Conservation (phyloP, 2,113 vertebrate species). For the Meles meles region DNA sequence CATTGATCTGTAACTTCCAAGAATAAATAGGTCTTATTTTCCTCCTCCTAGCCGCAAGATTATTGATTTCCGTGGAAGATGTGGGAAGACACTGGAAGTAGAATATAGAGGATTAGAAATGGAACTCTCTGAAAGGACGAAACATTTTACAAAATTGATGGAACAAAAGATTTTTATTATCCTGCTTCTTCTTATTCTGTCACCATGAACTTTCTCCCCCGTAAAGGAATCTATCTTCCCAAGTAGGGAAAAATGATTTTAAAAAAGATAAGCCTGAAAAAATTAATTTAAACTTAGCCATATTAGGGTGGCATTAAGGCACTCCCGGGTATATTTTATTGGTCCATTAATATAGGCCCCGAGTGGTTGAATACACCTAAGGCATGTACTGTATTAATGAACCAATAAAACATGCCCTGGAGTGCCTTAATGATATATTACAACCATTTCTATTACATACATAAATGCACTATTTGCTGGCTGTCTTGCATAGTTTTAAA, state of each 20-base stretch:
- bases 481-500: slow-evolving; percentile 75
- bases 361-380: slow-evolving; percentile 85
- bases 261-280: slow-evolving; percentile 82
- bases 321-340: slow-evolving; percentile 85
- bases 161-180: slow-evolving; percentile 59
- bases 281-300: slow-evolving; percentile 85
- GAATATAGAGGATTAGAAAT: slow-evolving; percentile 45
- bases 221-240: slow-evolving; percentile 68
- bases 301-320: slow-evolving; percentile 82
- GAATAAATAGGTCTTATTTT: neutral
- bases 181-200: slow-evolving; percentile 63
- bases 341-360: slow-evolving; percentile 87
- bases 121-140: neutral
- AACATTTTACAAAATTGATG: neutral
- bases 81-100: neutral
- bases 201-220: slow-evolving; percentile 56
- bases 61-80: neutral
- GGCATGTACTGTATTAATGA: slow-evolving; percentile 87
- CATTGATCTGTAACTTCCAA: neutral
- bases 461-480: slow-evolving; percentile 82
- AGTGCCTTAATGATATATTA: slow-evolving; percentile 82
- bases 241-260: slow-evolving; percentile 84
- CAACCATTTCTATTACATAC: slow-evolving; percentile 82
- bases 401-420: slow-evolving; percentile 85
- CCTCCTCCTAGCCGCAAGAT: neutral